Evolutionary conservation across 2,888 invertebrate species (phyloP), one percentile per base, ranked within the genome.

Genomic region (Perithous albicinctus): DNA sequence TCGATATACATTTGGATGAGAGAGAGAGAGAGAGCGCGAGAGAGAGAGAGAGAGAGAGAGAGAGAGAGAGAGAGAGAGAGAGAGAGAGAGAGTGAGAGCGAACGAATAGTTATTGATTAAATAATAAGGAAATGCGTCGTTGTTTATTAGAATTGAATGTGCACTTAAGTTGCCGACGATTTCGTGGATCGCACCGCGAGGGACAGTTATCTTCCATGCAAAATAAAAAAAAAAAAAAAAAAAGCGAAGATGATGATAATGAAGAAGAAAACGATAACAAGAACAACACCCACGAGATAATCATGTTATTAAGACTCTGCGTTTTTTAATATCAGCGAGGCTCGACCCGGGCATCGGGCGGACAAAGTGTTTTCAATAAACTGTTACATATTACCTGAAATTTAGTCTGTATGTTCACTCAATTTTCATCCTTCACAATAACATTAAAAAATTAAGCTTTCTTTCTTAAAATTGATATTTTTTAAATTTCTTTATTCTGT

Each of bases 301-400:
- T 92, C 91, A 92, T 92, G 91, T 92, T 91, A 91, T 90, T 90
- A 91, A 89, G 90, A 90, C 89, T 90, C 90, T 90, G 90, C 91
- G 90, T 91, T 92, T 92, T 91, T 91, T 92, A 92, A 91, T 92
- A 92, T 91, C 92, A 91, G 89, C 89, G 90, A 90, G 88, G 88
- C 89, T 90, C 90, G 88, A 86, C 87, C 88, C 89, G 87, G 82
- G 85, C 86, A 87, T 86, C 86, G 90, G 87, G 88, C 88, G 86
- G 80, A 89, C 85, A 88, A 91, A 90, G 88, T 91, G 91, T 91
- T 91, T 91, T 91, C 90, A 92, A 92, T 92, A 92, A 92, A 92
- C 91, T 92, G 91, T 91, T 92, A 92, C 87, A 92, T 82, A 82
- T 91, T 92, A 92, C 87, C 91, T 91, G 90, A 91, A 87, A 84